Evolutionary conservation across 2,113 vertebrate species (phyloP), one percentile per base, ranked within the genome.

Genomic region (Nannobrachium achirus): DNA sequence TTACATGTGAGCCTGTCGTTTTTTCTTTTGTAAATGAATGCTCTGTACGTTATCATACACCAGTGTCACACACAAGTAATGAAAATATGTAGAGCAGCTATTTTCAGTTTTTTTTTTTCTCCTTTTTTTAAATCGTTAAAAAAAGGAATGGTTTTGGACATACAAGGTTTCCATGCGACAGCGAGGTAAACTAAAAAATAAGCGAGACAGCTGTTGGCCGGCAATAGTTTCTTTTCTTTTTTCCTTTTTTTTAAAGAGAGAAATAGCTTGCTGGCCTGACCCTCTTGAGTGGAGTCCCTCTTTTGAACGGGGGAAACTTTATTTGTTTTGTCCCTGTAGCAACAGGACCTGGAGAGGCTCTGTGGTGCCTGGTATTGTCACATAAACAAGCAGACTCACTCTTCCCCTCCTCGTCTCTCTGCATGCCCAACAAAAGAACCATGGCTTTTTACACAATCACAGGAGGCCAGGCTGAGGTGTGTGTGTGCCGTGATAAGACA

Each of bases 251-350:
- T 66, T 42, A 78, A 48, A 14, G 82, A 82, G 82, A 82, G 82
- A 85, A 89, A 88, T 81, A 88, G 76, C 66, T 69, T 4, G 25
- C 25, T 33, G 76, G 64, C 75, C 83, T 86, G 84, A 81, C 85
- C 88, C 82, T 85, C 83, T 88, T 79, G 76, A 80, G 80, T 55
- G 62, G 25, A 79, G 83, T 73, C 82, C 25, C 87, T 88, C 86
- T 73, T 83, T 88, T 89, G 71, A 89, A 91, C 81, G 73, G 79
- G 77, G 77, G 74, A 89, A 83, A 87, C 87, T 87, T 91, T 91
- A 86, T 91, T 91, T 89, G 82, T 86, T 91, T 91, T 87, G 88
- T 88, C 76, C 85, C 78, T 87, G 71, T 59, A 89, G 88, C 82
- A 91, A 91, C 89, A 91, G 78, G 80, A 77, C 81, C 76, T 83